A percentile compares a stretch with the other conserved stretches of the same genome.
Conservation (phyloP, 2,797 vertebrate genomes). For the Corythornis leucogaster region DNA sequence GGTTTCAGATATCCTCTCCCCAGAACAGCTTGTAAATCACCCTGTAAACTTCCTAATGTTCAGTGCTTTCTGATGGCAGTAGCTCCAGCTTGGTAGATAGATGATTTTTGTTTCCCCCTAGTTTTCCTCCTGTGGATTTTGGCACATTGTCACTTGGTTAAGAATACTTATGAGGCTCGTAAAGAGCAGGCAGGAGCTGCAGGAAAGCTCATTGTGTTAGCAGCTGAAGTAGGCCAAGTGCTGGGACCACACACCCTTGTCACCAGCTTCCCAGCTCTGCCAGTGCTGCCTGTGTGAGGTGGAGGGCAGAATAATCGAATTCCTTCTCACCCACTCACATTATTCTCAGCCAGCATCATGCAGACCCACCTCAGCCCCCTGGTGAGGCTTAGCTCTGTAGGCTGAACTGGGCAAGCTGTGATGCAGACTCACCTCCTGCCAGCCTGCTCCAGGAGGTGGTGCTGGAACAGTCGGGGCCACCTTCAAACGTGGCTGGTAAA, state of each 20-base stretch:
- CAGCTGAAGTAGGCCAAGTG: neutral
- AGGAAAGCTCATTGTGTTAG: neutral
- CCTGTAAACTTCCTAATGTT: neutral
- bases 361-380: neutral
- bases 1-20: neutral
- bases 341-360: fast-evolving
- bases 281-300: neutral
- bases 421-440: neutral
- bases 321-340: fast-evolving
- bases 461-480: neutral
- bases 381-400: fast-evolving
- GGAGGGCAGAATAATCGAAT: neutral
- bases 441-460: neutral
- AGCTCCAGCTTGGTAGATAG: neutral
- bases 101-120: neutral
- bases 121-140: neutral
- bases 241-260: neutral
- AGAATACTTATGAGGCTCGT: neutral
- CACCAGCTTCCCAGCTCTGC: neutral
- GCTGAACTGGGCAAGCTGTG: neutral
- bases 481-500: neutral
- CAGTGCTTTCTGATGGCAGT: neutral
- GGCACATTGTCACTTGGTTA: neutral
- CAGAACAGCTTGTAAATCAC: neutral
- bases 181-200: neutral